Evolutionary conservation across 92 coral and sea anemone genomes (phyloP).

Genomic region (Porites cylindrica): DNA sequence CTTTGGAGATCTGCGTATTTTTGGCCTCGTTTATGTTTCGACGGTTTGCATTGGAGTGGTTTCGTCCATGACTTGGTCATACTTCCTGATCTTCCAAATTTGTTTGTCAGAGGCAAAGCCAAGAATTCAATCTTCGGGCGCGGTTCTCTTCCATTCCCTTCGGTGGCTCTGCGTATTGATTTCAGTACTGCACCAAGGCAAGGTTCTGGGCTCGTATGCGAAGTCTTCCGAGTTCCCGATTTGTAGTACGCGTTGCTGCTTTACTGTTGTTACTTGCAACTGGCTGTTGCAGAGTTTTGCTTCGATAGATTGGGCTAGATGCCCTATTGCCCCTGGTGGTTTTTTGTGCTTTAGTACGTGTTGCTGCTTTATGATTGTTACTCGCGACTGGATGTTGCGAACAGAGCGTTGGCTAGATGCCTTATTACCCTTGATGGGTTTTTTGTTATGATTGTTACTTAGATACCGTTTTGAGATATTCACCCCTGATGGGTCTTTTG

Average conservation of each 20-base stretch:
- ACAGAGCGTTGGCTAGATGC: neutral
- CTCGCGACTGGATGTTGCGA: neutral
- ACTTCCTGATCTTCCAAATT: constrained; percentile 38
- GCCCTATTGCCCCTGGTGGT: no score
- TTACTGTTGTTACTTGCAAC: neutral
- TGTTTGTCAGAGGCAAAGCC: no score
- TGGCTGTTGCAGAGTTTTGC: neutral
- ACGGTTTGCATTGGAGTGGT: constrained; percentile 52
- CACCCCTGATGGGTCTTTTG: constrained; percentile 6
- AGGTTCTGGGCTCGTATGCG: no score
- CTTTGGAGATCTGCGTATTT: constrained; percentile 68
- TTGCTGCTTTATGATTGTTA: no score
- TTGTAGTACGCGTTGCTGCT: neutral
- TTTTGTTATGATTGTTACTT: neutral
- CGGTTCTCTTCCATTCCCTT: no score
- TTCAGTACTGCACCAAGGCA: no score
- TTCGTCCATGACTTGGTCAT: constrained; percentile 45
- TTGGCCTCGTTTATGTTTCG: constrained; percentile 68
- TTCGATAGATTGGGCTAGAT: neutral
- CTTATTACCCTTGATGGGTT: neutral
- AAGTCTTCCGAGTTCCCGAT: no score
- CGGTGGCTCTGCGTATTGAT: no score
- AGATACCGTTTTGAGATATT: neutral
- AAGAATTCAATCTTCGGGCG: no score
- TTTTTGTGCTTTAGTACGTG: no score